These are phyloP conservation scores for Ditula angustiorana DNA, from an alignment of 2,888 invertebrate genomes.

Conservation along the genomic window DNA sequence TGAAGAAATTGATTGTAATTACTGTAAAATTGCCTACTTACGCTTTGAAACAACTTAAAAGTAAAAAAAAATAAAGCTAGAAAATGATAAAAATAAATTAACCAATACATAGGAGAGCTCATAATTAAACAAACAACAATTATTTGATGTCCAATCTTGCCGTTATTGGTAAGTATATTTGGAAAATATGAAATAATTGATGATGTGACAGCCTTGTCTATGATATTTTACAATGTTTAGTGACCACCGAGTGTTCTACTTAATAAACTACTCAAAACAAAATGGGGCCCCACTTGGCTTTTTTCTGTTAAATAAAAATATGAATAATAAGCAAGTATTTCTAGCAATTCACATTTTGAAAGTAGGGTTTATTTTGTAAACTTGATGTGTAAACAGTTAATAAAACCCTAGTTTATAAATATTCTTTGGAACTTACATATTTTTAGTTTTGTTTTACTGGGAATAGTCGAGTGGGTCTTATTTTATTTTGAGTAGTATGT, in stretches of 20 bases:
- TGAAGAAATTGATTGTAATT: conserved; percentile 16
- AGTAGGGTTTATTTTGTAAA: too few relatives aligned
- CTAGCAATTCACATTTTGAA: too few relatives aligned
- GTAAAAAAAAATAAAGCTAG: background rate
- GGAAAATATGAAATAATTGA: conserved; percentile 14
- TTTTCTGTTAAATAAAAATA: too few relatives aligned
- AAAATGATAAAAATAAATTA: background rate
- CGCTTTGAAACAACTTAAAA: background rate
- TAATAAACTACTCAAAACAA: too few relatives aligned
- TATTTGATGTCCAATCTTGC: conserved; percentile 33
- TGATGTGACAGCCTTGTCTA: background rate
- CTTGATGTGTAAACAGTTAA: too few relatives aligned
- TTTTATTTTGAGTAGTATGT: too few relatives aligned
- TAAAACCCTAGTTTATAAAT: too few relatives aligned
- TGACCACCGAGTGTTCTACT: conserved; percentile 5
- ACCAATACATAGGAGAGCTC: background rate
- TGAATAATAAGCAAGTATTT: too few relatives aligned
- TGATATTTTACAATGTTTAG: background rate
- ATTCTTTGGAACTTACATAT: too few relatives aligned
- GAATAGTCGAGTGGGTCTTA: too few relatives aligned
- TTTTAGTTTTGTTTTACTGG: too few relatives aligned
- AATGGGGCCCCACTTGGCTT: too few relatives aligned
- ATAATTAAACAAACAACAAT: background rate
- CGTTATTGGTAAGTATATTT: conserved; percentile 26
- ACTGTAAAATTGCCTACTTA: background rate